phyloP scores from a whole-genome alignment of 2,797 vertebrate genomes.

The Nasua narica region DNA sequence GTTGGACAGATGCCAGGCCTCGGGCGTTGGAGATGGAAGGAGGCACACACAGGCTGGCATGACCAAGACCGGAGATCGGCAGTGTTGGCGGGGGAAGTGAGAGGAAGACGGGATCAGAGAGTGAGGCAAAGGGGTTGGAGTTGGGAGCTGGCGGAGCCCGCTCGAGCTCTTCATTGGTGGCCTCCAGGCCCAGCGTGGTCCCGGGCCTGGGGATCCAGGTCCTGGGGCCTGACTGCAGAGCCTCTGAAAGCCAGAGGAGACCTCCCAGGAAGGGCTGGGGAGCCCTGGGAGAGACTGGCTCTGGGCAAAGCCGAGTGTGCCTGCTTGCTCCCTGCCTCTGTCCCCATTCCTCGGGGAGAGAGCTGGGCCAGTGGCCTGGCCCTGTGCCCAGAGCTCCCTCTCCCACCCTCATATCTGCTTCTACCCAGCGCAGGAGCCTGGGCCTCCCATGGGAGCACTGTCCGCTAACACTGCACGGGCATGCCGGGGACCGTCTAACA shows the following conservation, averaged over 20 bases:
- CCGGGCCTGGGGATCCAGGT: background rate
- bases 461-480: background rate
- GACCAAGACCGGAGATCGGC: background rate
- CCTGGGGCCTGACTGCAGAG: background rate
- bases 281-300: background rate
- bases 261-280: background rate
- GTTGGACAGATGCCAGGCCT: background rate
- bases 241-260: background rate
- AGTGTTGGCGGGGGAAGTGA: background rate
- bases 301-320: background rate
- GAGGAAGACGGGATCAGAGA: background rate
- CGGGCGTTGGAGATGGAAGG: background rate
- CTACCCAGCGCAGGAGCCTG: background rate
- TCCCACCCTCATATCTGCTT: background rate
- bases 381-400: background rate
- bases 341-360: background rate
- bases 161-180: background rate
- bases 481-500: background rate
- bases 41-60: background rate
- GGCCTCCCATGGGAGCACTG: background rate
- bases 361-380: background rate
- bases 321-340: background rate
- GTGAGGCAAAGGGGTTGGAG: background rate
- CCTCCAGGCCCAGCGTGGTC: background rate
- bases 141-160: background rate